Conservation (phyloP, 2,888 invertebrate genomes). For the Zygogramma bicolorata region DNA sequence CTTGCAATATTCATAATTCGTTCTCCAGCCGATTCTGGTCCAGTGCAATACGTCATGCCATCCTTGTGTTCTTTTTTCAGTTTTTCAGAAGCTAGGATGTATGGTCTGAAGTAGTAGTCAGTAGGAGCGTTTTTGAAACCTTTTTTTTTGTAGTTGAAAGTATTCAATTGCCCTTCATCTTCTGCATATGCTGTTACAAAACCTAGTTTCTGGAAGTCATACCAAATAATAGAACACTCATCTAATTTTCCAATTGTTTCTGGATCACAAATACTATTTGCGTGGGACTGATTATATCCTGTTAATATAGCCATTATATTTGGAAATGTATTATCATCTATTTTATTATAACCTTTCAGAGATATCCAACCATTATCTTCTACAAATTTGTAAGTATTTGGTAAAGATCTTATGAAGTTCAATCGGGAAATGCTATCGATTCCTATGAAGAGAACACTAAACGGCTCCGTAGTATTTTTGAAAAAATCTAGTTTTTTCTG, state of each 20-base stretch:
- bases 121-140: conserved; percentile 81
- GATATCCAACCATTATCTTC: conserved; percentile 67
- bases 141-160: conserved; percentile 80
- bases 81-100: conserved; percentile 77
- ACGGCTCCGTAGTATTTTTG: conserved; percentile 57
- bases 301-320: conserved; percentile 87
- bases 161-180: conserved; percentile 79
- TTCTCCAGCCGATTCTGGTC: conserved; percentile 75
- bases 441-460: conserved; percentile 83
- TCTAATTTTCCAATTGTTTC: conserved; percentile 72
- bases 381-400: conserved; percentile 75
- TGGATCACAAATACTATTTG: conserved; percentile 69
- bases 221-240: conserved; percentile 83
- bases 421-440: conserved; percentile 88
- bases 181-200: conserved; percentile 85
- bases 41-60: conserved; percentile 72
- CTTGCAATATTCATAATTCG: conserved; percentile 77
- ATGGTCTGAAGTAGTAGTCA: conserved; percentile 84
- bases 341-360: conserved; percentile 69
- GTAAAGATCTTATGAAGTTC: conserved; percentile 82
- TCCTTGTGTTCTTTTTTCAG: conserved; percentile 68
- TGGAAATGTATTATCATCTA: conserved; percentile 90
- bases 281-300: conserved; percentile 59
- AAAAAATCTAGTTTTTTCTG: conserved; percentile 46
- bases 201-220: conserved; percentile 76